A percentile compares a stretch with the other conserved stretches of the same genome.
These are phyloP conservation scores for Ormyrus nitidulus DNA, from an alignment of 2,888 invertebrate species.

Conservation along the genomic window DNA sequence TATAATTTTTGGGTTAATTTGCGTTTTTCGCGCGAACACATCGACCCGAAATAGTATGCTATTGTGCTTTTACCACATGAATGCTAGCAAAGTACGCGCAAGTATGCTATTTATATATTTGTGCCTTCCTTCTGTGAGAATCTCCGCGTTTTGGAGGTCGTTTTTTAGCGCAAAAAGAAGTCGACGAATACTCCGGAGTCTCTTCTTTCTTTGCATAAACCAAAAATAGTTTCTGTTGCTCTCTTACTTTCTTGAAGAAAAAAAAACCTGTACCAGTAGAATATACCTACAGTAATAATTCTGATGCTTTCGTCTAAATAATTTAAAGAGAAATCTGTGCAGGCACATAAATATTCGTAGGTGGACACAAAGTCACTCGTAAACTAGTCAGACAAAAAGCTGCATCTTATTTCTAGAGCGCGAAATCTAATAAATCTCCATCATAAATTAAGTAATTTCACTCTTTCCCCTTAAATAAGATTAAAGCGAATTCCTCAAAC, in stretches of 20 bases:
- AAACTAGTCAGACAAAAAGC: constrained; percentile 2
- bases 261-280: no score
- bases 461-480: no score
- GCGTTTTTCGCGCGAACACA: not conserved
- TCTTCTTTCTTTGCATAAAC: constrained; percentile 32
- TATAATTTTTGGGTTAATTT: constrained; percentile 7
- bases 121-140: constrained; percentile 17
- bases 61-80: no score
- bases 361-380: constrained; percentile 16
- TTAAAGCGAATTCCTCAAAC: no score
- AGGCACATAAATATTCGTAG: constrained; percentile 12
- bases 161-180: constrained; percentile 17
- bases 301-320: no score
- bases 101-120: constrained; percentile 10
- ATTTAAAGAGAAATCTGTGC: no score
- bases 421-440: no score
- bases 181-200: not conserved
- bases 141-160: not conserved
- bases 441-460: no score
- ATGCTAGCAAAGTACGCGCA: no score
- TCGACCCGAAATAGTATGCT: no score
- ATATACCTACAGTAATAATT: no score
- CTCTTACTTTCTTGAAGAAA: not conserved
- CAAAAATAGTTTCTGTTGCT: constrained; percentile 3
- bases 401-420: no score